Percentiles rank a stretch among this genome's conserved stretches.
phyloP scores from a whole-genome alignment of 2,113 vertebrate species.

The Ursus arctos region DNA sequence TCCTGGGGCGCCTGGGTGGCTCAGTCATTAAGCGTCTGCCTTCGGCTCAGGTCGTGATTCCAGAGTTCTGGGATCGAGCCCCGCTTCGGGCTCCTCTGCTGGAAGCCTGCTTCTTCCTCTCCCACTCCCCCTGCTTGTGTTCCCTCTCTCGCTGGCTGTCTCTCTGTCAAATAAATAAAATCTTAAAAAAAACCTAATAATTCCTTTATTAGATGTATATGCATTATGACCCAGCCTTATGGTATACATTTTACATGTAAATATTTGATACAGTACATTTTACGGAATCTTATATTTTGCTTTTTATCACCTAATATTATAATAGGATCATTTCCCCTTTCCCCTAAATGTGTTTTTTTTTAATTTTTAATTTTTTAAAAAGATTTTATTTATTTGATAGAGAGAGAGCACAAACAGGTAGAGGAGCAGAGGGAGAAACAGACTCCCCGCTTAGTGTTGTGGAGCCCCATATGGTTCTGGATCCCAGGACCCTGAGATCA shows the following conservation, averaged over 20 bases:
- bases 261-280: background rate
- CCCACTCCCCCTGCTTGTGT: too few species aligned
- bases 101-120: too few species aligned
- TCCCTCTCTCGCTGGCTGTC: too few species aligned
- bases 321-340: background rate
- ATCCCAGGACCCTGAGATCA: background rate
- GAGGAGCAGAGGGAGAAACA: background rate
- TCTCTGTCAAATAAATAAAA: too few species aligned
- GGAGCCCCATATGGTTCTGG: background rate
- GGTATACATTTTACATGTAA: background rate
- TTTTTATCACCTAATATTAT: slow-evolving; percentile 31
- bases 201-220: background rate
- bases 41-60: too few species aligned
- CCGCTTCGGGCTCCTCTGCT: too few species aligned
- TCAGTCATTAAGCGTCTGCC: too few species aligned
- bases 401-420: background rate
- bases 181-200: background rate
- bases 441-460: background rate
- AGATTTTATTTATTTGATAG: background rate
- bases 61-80: too few species aligned
- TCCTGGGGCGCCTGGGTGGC: background rate
- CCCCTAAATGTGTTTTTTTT: background rate
- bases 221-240: background rate
- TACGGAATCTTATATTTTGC: background rate
- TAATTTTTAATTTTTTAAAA: background rate